Percentiles rank a stretch among this genome's conserved stretches.
Conservation (phyloP, 2,888 invertebrate genomes). For the Cancer borealis region DNA sequence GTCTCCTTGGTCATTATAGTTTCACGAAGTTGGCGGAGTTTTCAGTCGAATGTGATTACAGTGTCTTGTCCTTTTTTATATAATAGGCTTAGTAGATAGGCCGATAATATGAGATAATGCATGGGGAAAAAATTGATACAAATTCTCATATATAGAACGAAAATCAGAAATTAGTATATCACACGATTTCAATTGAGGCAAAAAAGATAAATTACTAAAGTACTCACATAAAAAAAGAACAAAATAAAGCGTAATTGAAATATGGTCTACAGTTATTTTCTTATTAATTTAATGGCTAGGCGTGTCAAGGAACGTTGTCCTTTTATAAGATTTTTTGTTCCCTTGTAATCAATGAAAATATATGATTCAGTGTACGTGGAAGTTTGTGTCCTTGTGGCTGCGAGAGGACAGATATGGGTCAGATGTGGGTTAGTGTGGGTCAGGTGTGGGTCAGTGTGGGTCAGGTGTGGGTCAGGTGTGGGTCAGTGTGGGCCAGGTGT, state of each 20-base stretch:
- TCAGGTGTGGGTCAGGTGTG: no score
- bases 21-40: not conserved
- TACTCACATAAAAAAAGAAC: not conserved
- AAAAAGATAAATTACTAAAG: not conserved
- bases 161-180: no score
- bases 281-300: not conserved
- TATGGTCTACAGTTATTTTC: not conserved
- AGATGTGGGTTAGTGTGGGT: no score
- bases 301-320: not conserved
- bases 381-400: not conserved
- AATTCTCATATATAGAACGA: not conserved
- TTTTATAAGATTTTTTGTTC: not conserved
- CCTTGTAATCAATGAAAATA: not conserved
- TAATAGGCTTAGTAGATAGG: not conserved
- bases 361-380: not conserved
- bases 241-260: not conserved
- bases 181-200: not conserved
- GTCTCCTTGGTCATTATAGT: slow-evolving; percentile 35
- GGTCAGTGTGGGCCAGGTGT: not conserved
- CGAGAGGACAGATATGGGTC: not conserved
- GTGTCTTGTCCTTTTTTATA: not conserved
- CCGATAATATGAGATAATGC: not conserved
- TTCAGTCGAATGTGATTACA: not conserved
- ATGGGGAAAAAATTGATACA: not conserved
- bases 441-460: no score